Evolutionary conservation across 1,140 invertebrate genomes (phyloP).

Genomic region (Nebria ingens): DNA sequence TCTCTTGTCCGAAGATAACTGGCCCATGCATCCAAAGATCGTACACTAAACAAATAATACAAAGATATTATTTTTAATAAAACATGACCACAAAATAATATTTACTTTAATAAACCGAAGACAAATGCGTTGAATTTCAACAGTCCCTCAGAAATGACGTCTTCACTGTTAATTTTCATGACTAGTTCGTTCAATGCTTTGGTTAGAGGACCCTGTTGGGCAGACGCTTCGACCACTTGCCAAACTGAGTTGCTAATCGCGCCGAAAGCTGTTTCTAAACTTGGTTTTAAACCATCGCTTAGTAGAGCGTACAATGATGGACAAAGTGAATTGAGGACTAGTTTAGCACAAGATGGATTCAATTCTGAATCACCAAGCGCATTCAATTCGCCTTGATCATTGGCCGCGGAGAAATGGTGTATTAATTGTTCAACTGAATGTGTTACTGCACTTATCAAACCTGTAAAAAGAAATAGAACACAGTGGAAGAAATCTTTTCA

Average conservation of each 20-base stretch:
- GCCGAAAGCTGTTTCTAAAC: constrained; percentile 75
- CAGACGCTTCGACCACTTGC: constrained; percentile 80
- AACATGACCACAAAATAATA: constrained; percentile 19
- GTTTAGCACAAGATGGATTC: constrained; percentile 52
- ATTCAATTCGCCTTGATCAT: constrained; percentile 43
- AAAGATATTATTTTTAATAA: constrained; percentile 12
- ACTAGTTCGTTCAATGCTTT: constrained; percentile 79
- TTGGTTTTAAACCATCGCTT: constrained; percentile 69
- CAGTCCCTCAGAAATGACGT: constrained; percentile 70
- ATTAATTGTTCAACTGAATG: constrained; percentile 57
- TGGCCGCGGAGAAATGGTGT: constrained; percentile 44
- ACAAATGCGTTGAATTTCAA: constrained; percentile 86
- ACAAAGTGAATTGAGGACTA: constrained; percentile 63
- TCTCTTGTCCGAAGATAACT: constrained; percentile 72
- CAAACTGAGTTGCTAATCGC: constrained; percentile 79
- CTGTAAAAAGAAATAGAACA: constrained; percentile 34
- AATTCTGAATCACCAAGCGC: constrained; percentile 42
- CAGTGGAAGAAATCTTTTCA: no score
- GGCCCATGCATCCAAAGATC: constrained; percentile 76
- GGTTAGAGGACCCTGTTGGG: constrained; percentile 73
- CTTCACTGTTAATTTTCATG: constrained; percentile 72
- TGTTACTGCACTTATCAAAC: constrained; percentile 51
- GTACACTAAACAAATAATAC: constrained; percentile 45
- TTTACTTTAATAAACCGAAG: constrained; percentile 79
- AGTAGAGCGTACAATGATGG: constrained; percentile 76